Evolutionary conservation across 2,888 invertebrate genomes (phyloP).

Genomic region (Rutpela maculata): DNA sequence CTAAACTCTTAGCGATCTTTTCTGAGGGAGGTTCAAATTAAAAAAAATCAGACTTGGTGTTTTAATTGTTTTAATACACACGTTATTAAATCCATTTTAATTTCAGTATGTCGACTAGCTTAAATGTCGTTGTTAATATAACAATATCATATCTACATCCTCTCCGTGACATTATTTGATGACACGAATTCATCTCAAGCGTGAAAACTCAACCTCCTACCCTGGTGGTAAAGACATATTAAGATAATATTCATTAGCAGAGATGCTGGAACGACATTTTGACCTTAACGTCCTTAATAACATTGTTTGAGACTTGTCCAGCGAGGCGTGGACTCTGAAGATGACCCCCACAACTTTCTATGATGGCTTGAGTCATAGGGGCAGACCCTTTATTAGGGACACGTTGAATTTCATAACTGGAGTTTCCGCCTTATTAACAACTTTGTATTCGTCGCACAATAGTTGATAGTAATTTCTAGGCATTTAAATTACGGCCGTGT

Average conservation of each 20-base stretch:
- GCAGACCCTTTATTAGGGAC: slow-evolving; percentile 28
- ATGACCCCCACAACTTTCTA: slow-evolving; percentile 53
- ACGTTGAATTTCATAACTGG: slow-evolving; percentile 39
- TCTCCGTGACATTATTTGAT: slow-evolving; percentile 33
- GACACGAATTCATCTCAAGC: slow-evolving; percentile 37
- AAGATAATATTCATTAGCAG: slow-evolving; percentile 70
- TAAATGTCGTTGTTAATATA: slow-evolving; percentile 19
- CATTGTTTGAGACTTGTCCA: slow-evolving; percentile 68
- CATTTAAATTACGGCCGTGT: not conserved
- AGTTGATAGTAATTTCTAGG: slow-evolving; percentile 2
- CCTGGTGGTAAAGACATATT: slow-evolving; percentile 69
- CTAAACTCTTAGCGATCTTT: too few relatives aligned
- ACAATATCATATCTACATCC: slow-evolving; percentile 32
- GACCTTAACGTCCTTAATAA: slow-evolving; percentile 39
- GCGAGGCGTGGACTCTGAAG: slow-evolving; percentile 61
- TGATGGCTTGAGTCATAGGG: slow-evolving; percentile 42
- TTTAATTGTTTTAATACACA: too few relatives aligned
- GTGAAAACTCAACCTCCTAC: slow-evolving; percentile 55
- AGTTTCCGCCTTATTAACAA: slow-evolving; percentile 42
- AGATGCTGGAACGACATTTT: slow-evolving; percentile 51
- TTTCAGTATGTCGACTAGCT: not conserved
- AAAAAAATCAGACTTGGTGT: too few relatives aligned
- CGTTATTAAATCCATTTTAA: too few relatives aligned
- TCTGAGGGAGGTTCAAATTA: too few relatives aligned
- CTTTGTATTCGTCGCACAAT: slow-evolving; percentile 35